Evolutionary conservation across 64 coral and sea anemone genomes (phyloP).

Genomic region (Platygyra sinensis): DNA sequence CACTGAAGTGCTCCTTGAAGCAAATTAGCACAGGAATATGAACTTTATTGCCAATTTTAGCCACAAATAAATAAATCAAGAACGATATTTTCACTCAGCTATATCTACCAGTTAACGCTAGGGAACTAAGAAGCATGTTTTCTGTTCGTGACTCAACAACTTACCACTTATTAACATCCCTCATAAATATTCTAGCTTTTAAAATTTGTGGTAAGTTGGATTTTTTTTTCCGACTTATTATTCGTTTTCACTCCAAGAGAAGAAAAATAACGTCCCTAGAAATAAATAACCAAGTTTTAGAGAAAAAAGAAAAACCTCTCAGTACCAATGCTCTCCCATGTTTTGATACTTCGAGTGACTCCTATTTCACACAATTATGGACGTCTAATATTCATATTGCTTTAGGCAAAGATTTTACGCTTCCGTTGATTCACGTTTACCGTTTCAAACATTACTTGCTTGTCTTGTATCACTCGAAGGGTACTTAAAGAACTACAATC

Average conservation of each 20-base stretch:
- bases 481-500: constrained; percentile 32
- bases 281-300: constrained; percentile 13
- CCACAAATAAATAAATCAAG: constrained; percentile 32
- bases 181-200: constrained; percentile 44
- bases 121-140: neutral
- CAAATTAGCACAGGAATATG: constrained; percentile 49
- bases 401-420: constrained; percentile 24
- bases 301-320: constrained; percentile 17
- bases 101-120: neutral
- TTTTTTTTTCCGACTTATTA: neutral
- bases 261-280: neutral
- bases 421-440: constrained; percentile 7
- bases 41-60: constrained; percentile 45
- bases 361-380: constrained; percentile 30
- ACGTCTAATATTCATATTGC: constrained; percentile 6
- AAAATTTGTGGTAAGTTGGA: constrained; percentile 14
- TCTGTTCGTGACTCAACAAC: constrained; percentile 35
- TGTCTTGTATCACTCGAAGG: constrained; percentile 12
- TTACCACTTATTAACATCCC: neutral
- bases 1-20: constrained; percentile 55
- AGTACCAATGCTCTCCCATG: constrained; percentile 24
- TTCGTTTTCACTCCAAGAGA: neutral
- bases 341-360: constrained; percentile 51
- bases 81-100: constrained; percentile 4
- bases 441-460: constrained; percentile 5